Evolutionary conservation across 2,797 vertebrate genomes (phyloP).

Genomic region (Oryzias dopingdopingensis): DNA sequence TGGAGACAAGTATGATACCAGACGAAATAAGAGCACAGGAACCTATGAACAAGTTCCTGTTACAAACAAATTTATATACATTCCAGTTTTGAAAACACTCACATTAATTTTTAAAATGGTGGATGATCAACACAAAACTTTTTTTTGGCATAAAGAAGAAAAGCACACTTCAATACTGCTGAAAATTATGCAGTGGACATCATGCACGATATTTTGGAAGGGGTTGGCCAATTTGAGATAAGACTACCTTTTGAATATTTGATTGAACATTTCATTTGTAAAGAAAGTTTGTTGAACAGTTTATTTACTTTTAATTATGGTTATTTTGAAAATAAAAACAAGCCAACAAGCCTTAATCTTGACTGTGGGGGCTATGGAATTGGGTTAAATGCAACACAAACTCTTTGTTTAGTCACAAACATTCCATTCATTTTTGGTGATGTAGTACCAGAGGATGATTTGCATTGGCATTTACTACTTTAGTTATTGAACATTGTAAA

Average conservation of each 20-base stretch:
- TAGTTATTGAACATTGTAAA: conserved; percentile 2
- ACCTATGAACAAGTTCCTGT: conserved; percentile 4
- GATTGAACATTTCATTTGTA: conserved; percentile 18
- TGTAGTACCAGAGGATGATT: background rate
- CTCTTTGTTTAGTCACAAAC: background rate
- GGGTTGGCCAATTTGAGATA: conserved; percentile 20
- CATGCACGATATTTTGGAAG: conserved; percentile 29
- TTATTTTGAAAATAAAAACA: conserved; percentile 3
- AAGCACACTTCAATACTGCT: conserved; percentile 3
- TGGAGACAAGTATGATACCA: conserved; percentile 1
- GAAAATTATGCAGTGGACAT: conserved; percentile 24
- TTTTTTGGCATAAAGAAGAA: conserved; percentile 14
- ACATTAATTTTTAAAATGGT: conserved; percentile 13
- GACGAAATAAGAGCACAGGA: background rate
- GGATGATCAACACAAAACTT: conserved; percentile 6
- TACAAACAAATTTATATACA: conserved; percentile 5
- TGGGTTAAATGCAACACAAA: conserved; percentile 2
- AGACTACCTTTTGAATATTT: conserved; percentile 5
- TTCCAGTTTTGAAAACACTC: conserved; percentile 10
- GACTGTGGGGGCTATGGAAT: background rate
- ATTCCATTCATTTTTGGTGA: conserved; percentile 4
- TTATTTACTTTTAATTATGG: conserved; percentile 1
- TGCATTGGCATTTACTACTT: background rate
- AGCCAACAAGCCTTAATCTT: background rate
- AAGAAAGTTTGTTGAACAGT: conserved; percentile 5